Conservation (phyloP, 2,797 vertebrate species). For the Pampus argenteus region DNA sequence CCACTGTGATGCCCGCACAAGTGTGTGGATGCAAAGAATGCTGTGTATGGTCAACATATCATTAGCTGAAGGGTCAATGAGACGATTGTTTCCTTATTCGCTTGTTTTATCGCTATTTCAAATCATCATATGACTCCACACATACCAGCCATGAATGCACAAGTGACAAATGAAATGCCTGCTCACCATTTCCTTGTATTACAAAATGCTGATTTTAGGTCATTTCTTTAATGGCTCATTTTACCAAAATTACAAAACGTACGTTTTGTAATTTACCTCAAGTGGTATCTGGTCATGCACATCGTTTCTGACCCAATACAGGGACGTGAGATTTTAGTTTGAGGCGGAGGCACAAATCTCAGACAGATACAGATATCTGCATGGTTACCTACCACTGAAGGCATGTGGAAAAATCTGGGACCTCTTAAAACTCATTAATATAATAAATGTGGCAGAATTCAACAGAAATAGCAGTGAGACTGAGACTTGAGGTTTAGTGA, state of each 20-base stretch:
- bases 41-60: slow-evolving; percentile 65
- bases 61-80: slow-evolving; percentile 65
- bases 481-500: neutral
- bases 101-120: slow-evolving; percentile 64
- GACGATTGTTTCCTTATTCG: slow-evolving; percentile 64
- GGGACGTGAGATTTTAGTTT: neutral
- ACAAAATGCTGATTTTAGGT: slow-evolving; percentile 35
- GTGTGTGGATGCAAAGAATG: slow-evolving; percentile 69
- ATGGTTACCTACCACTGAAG: too few species aligned
- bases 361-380: too few species aligned
- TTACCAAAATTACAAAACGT: neutral
- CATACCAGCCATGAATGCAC: slow-evolving; percentile 65
- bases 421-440: neutral
- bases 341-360: neutral
- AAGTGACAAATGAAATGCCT: slow-evolving; percentile 52
- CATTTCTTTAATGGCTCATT: neutral
- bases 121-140: slow-evolving; percentile 71
- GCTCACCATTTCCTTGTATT: neutral
- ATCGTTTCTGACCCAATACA: neutral
- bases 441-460: neutral
- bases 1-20: slow-evolving; percentile 45
- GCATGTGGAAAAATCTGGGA: neutral
- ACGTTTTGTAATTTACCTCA: neutral
- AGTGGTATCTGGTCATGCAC: neutral
- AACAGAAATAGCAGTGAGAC: neutral